Evolutionary conservation across 2,888 invertebrate genomes (phyloP).

Genomic region (Acronicta aceris): DNA sequence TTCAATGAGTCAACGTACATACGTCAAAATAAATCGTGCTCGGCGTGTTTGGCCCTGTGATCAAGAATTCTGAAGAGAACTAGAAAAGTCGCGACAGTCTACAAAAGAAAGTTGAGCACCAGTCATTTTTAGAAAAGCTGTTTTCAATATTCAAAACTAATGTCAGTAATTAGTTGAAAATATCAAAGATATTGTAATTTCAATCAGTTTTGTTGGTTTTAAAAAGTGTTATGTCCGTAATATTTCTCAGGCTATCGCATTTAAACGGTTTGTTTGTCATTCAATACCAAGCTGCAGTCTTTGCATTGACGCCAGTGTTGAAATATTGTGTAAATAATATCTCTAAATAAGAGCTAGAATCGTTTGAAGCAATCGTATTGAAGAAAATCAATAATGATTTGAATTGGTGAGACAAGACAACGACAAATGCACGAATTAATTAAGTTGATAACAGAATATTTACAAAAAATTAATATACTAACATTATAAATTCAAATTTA

Average conservation of each 20-base stretch:
- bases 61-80: too few species aligned
- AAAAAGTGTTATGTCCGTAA: conserved; percentile 2
- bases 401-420: conserved; percentile 30
- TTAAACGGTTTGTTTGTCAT: conserved; percentile 41
- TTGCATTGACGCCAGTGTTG: conserved; percentile 14
- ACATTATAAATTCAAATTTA: too few species aligned
- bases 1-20: too few species aligned
- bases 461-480: too few species aligned
- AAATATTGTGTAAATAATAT: conserved; percentile 26
- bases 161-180: neutral
- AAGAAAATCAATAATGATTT: conserved; percentile 11
- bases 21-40: too few species aligned
- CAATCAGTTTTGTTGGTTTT: conserved; percentile 15
- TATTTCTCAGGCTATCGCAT: conserved; percentile 31
- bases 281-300: conserved; percentile 24
- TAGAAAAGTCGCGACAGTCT: too few species aligned
- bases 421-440: conserved; percentile 28
- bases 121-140: too few species aligned
- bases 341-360: conserved; percentile 7
- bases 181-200: neutral
- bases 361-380: conserved; percentile 14
- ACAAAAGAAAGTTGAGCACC: too few species aligned
- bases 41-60: too few species aligned
- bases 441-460: conserved; percentile 17
- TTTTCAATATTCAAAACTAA: too few species aligned